Evolutionary conservation across 2,888 invertebrate genomes (phyloP).

Genomic region (Ophion ellenae): DNA sequence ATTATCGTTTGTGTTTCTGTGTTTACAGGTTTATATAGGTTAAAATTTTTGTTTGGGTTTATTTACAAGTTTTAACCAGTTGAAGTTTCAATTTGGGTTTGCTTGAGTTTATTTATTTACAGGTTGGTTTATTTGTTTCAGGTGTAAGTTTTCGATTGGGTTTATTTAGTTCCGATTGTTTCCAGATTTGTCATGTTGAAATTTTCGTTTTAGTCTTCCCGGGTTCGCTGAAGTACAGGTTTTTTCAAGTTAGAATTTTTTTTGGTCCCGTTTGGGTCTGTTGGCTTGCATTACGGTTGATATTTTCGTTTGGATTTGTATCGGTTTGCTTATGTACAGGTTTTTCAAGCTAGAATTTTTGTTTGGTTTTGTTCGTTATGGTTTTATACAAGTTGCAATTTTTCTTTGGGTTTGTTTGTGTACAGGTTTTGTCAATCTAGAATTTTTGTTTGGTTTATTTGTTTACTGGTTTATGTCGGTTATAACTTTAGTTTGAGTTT

Average conservation of each 20-base stretch:
- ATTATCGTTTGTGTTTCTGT: too few species aligned
- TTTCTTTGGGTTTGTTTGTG: neutral
- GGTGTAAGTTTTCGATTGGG: neutral
- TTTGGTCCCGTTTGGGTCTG: neutral
- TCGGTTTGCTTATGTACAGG: neutral
- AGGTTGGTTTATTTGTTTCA: neutral
- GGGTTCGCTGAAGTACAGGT: neutral
- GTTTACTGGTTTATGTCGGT: neutral
- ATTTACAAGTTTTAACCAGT: neutral
- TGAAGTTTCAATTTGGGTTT: neutral
- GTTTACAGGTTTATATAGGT: too few species aligned
- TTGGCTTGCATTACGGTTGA: neutral
- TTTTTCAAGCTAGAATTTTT: neutral
- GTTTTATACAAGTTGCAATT: neutral
- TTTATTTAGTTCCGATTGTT: neutral
- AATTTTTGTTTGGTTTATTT: neutral
- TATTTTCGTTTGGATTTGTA: neutral
- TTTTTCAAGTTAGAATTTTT: neutral
- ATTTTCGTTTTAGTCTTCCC: too few species aligned
- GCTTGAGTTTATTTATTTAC: neutral
- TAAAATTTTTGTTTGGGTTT: neutral
- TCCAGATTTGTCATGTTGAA: too few species aligned
- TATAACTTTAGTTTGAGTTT: too few species aligned
- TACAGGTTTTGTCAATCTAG: neutral
- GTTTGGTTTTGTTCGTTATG: neutral